Conservation (phyloP, 2,113 vertebrate genomes). For the Prochilodus magdalenae region DNA sequence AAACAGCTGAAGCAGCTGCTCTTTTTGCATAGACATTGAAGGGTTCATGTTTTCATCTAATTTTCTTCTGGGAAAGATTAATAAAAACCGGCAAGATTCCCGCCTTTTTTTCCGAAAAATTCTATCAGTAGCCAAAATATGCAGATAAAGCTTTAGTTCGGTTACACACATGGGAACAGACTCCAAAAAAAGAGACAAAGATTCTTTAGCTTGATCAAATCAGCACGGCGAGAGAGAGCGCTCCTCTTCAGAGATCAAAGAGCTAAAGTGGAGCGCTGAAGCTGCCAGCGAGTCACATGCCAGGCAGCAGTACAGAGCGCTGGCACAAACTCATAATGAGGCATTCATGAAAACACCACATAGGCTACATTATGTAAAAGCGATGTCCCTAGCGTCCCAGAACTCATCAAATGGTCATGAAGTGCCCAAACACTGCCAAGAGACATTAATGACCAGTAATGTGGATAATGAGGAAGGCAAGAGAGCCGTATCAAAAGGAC, state of each 20-base stretch:
- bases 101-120: not conserved
- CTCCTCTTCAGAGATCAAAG: slow-evolving; percentile 61
- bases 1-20: not conserved
- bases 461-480: not conserved
- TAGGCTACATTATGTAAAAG: slow-evolving; percentile 39
- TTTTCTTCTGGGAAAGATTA: slow-evolving; percentile 3
- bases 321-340: slow-evolving; percentile 63
- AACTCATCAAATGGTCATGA: slow-evolving; percentile 35
- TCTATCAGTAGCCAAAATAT: not conserved
- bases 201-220: slow-evolving; percentile 32
- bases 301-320: slow-evolving; percentile 46
- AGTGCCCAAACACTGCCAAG: slow-evolving; percentile 16
- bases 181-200: slow-evolving; percentile 35
- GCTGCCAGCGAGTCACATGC: slow-evolving; percentile 67
- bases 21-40: not conserved
- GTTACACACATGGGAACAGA: slow-evolving; percentile 18
- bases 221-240: slow-evolving; percentile 26
- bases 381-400: not conserved
- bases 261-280: slow-evolving; percentile 51
- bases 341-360: slow-evolving; percentile 67
- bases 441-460: slow-evolving; percentile 17
- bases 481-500: not conserved
- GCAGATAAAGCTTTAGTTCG: not conserved
- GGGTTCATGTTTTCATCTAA: not conserved
- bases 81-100: not conserved